Conservation (phyloP, 2,888 invertebrate species). For the Netelia melanura region DNA sequence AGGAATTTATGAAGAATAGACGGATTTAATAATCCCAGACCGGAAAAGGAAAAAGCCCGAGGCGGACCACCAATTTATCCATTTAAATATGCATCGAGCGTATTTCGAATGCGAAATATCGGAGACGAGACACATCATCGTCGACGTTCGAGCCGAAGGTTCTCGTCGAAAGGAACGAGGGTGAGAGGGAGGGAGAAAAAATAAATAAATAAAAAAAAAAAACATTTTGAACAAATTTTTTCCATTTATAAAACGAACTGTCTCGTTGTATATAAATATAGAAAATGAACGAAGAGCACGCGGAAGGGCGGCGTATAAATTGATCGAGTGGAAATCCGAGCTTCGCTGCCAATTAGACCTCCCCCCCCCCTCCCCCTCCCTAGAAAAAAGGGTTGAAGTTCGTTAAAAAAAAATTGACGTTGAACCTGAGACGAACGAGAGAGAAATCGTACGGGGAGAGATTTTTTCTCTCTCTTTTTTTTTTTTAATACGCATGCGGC, state of each 20-base stretch:
- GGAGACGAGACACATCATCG: conserved; percentile 43
- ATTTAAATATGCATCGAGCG: conserved; percentile 79
- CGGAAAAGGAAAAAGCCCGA: conserved; percentile 66
- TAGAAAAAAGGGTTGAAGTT: conserved; percentile 50
- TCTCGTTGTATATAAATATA: neutral
- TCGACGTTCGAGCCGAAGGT: conserved; percentile 43
- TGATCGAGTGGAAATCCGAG: conserved; percentile 69
- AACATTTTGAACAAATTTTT: conserved; percentile 26
- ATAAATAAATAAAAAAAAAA: neutral
- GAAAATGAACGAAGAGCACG: conserved; percentile 13
- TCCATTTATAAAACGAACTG: neutral
- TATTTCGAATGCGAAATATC: conserved; percentile 77
- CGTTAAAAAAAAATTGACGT: conserved; percentile 29
- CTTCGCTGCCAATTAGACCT: conserved; percentile 60
- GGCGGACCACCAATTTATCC: conserved; percentile 71
- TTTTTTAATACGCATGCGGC: neutral
- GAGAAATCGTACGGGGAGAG: too few species aligned
- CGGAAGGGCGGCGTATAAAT: conserved; percentile 61
- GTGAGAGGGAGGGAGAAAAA: neutral
- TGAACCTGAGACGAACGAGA: conserved; percentile 6
- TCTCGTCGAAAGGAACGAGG: neutral
- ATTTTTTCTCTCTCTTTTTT: too few species aligned
- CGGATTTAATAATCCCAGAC: conserved; percentile 79
- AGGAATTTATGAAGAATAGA: conserved; percentile 44
- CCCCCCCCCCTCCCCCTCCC: too few species aligned